These are phyloP conservation scores for Tiliacea aurago DNA, from an alignment of 2,888 invertebrate species.

Conservation along the genomic window DNA sequence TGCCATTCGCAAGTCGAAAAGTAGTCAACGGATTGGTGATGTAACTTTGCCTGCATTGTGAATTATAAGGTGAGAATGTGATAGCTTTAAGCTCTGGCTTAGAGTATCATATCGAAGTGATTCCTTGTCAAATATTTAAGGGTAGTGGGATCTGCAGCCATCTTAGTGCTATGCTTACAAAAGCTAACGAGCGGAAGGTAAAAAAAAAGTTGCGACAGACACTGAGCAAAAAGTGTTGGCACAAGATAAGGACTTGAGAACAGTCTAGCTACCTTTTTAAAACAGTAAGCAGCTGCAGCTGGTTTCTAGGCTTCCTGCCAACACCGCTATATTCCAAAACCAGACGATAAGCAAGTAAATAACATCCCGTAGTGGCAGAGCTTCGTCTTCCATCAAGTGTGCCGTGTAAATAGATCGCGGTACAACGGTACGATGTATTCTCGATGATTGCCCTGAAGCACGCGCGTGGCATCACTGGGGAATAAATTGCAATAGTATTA, in stretches of 20 bases:
- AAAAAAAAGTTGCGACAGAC: background rate
- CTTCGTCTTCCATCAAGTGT: slow-evolving; percentile 73
- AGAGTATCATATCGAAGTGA: too few species aligned
- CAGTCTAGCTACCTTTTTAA: slow-evolving; percentile 26
- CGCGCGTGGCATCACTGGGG: slow-evolving; percentile 76
- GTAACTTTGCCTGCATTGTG: background rate
- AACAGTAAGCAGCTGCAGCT: slow-evolving; percentile 20
- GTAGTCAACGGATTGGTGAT: background rate
- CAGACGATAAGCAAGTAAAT: slow-evolving; percentile 55
- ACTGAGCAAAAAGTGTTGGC: slow-evolving; percentile 10
- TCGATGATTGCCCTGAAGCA: slow-evolving; percentile 80
- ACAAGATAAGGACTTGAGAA: slow-evolving; percentile 13
- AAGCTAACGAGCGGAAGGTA: background rate
- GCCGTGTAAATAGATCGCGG: slow-evolving; percentile 79
- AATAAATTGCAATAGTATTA: slow-evolving; percentile 86
- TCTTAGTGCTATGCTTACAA: background rate
- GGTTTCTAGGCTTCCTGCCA: slow-evolving; percentile 39
- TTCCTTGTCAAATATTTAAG: background rate
- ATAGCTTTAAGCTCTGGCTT: background rate
- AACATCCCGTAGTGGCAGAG: slow-evolving; percentile 54
- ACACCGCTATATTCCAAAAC: slow-evolving; percentile 42
- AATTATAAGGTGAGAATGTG: background rate
- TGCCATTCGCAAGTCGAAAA: background rate
- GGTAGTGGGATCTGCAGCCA: background rate
- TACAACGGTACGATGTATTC: slow-evolving; percentile 83